phyloP scores from a whole-genome alignment of 35 echinoderm and acorn worm genomes.

The Nesometra sesokonis region DNA sequence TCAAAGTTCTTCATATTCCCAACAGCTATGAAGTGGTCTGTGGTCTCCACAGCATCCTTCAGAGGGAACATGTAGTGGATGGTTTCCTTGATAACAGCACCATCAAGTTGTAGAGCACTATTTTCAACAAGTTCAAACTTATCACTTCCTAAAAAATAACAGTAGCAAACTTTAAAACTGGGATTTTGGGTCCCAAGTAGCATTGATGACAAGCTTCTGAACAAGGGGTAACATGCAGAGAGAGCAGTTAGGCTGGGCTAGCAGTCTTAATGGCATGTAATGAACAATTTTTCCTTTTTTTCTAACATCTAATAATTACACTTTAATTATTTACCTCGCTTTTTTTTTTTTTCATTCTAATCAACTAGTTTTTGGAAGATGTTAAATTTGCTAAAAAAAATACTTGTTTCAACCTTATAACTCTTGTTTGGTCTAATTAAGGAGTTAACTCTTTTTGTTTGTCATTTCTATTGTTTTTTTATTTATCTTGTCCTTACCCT shows the following conservation, averaged over 20 bases:
- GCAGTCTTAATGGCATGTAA: too few relatives aligned
- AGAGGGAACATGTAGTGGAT: conserved; percentile 64
- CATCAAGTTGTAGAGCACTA: background rate
- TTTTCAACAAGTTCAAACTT: conserved; percentile 9
- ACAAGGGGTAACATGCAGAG: background rate
- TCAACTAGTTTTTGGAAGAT: too few relatives aligned
- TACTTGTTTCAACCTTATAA: too few relatives aligned
- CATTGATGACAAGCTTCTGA: background rate
- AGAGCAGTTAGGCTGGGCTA: background rate
- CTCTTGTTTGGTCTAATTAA: too few relatives aligned
- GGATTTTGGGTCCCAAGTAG: background rate
- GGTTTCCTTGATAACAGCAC: background rate
- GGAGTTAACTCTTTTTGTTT: too few relatives aligned
- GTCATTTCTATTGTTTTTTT: too few relatives aligned
- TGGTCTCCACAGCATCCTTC: background rate
- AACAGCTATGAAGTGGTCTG: conserved; percentile 34
- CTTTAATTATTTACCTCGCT: too few relatives aligned
- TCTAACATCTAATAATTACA: too few relatives aligned
- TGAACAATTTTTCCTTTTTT: background rate
- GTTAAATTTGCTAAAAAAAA: too few relatives aligned
- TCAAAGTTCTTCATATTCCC: conserved; percentile 12
- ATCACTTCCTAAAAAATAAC: background rate
- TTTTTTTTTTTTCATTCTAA: too few relatives aligned
- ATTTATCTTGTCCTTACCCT: too few relatives aligned
- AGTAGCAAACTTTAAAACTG: too few relatives aligned